Conservation (phyloP, 2,113 vertebrate species). For the Mormyrus iriodes region DNA sequence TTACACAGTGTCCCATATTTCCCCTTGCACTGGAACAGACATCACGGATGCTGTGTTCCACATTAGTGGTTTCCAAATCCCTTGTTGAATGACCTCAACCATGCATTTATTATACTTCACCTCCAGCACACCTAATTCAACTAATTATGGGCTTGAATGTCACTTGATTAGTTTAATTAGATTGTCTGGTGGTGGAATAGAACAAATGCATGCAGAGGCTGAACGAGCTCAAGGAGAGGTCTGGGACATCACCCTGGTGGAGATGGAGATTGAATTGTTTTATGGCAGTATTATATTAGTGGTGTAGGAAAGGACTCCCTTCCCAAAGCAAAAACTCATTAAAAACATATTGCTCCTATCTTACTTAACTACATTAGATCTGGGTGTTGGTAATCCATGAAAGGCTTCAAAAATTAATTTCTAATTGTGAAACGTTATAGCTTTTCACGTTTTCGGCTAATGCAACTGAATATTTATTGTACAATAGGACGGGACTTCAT, state of each 20-base stretch:
- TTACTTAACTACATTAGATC: not conserved
- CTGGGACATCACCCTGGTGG: not conserved
- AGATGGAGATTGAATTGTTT: not conserved
- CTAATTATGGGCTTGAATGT: constrained; percentile 6
- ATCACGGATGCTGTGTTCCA: not conserved
- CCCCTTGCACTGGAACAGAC: not conserved
- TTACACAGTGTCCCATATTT: not conserved
- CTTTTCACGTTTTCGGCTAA: not conserved
- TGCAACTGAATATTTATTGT: not conserved
- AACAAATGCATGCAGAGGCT: not conserved
- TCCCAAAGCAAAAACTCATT: not conserved
- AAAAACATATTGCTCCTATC: not conserved
- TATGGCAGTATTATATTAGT: not conserved
- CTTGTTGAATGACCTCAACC: not conserved
- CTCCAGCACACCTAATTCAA: not conserved
- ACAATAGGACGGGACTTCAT: not conserved
- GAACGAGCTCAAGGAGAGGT: not conserved
- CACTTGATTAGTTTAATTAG: constrained; percentile 6
- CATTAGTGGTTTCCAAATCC: not conserved
- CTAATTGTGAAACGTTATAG: constrained; percentile 1
- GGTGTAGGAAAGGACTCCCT: not conserved
- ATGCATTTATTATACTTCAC: constrained; percentile 1
- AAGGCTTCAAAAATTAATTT: not conserved
- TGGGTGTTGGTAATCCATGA: not conserved
- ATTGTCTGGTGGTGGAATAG: constrained; percentile 4